Base-by-base conservation (phyloP, 2,888 invertebrate species). In the Heliconius erato region DNA sequence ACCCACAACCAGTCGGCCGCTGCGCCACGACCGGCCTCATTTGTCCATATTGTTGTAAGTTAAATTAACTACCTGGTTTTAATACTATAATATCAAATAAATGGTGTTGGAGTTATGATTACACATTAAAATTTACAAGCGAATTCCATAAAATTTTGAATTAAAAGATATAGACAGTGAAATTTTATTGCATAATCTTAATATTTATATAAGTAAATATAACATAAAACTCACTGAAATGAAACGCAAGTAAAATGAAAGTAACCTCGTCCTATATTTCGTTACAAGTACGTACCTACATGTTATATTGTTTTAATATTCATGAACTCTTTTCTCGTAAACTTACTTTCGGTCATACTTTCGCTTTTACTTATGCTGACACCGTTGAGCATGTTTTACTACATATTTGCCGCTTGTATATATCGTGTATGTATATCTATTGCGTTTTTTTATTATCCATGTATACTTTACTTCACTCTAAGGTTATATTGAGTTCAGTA, bases 251-350 rank as follows among this genome's bases (percentile, higher is more conserved):
- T 76, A 63, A 63, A 63, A 76, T 35, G n/a, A 63, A 63, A 63
- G 35, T 76, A 63, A 35, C n/a, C 32, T 35, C n/a, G 63, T 26
- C 3, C 63, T 63, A 40, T n/a, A 40, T 76, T 63, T 32, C 59
- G n/a, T 9, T 63, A 40, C 63, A 35, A 63, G 63, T 63, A 54
- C 3, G 19, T 54, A 19, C 19, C 6, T 54, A 76, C n/a, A n/a
- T 63, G 63, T 76, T 35, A 35, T 63, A 76, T 76, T 76, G 63
- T 76, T 76, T 76, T 76, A 76, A 76, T 76, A 76, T 76, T 63
- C 35, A 76, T 35, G 35, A 76, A 76, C 63, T 76, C 35, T 76
- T 76, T 76, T 23, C 35, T 40, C 40, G 63, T 76, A 63, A 63
- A 76, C 9, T 63, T 35, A n/a, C 35, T 63, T 63, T 76, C 16